Evolutionary conservation across 2,888 invertebrate species (phyloP).

Genomic region (Oxytorus armatus): DNA sequence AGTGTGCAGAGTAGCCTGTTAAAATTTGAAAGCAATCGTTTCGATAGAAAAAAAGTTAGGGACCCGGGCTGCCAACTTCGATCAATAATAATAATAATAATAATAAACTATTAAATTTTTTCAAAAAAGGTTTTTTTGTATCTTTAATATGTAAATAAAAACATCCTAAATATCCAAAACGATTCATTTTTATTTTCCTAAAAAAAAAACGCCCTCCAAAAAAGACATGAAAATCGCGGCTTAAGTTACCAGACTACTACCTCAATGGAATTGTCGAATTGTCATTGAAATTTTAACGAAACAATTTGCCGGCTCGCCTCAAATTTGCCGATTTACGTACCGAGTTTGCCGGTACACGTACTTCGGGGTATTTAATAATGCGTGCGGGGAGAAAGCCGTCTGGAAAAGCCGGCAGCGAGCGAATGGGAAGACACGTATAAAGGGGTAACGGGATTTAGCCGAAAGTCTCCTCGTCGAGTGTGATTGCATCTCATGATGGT

Average conservation of each 20-base stretch:
- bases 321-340: neutral
- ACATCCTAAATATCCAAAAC: too few species aligned
- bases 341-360: neutral
- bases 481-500: constrained; percentile 58
- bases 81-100: too few species aligned
- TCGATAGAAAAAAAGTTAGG: too few species aligned
- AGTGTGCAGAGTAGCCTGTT: too few species aligned
- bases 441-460: constrained; percentile 53
- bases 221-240: too few species aligned
- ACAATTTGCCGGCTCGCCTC: neutral
- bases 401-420: constrained; percentile 42
- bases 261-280: neutral
- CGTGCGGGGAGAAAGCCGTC: constrained; percentile 17
- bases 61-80: too few species aligned
- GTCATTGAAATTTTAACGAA: neutral
- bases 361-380: constrained; percentile 38
- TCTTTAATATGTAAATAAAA: too few species aligned
- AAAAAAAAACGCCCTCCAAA: too few species aligned
- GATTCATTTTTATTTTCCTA: too few species aligned
- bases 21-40: too few species aligned
- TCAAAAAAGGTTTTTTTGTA: too few species aligned
- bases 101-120: too few species aligned
- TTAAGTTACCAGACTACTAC: neutral
- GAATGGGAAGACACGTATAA: constrained; percentile 41
- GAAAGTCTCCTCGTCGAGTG: constrained; percentile 52